phyloP scores from a whole-genome alignment of 2,113 vertebrate species.

The Toxotes chatareus region DNA sequence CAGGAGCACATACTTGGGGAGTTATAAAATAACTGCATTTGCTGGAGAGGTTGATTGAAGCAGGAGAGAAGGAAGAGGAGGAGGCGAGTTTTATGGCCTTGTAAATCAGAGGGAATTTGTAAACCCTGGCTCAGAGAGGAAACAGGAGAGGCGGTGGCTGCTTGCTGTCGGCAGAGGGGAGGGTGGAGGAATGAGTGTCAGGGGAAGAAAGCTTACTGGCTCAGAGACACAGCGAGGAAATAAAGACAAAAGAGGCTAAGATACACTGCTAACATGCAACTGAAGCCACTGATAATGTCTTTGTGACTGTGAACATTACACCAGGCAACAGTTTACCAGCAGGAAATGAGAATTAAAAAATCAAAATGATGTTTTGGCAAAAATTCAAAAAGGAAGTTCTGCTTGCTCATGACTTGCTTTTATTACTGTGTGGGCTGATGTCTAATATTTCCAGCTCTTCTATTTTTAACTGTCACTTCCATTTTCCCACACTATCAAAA shows the following conservation, averaged over 20 bases:
- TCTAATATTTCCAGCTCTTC: too few species aligned
- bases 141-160: constrained; percentile 51
- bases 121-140: constrained; percentile 60
- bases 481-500: too few species aligned
- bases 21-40: constrained; percentile 62
- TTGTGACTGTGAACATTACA: not conserved
- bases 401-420: too few species aligned
- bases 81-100: constrained; percentile 71
- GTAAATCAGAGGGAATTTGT: constrained; percentile 78
- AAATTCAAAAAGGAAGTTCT: too few species aligned
- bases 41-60: constrained; percentile 65
- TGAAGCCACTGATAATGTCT: not conserved
- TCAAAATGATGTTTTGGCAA: too few species aligned
- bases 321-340: not conserved
- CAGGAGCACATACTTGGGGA: constrained; percentile 28
- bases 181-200: constrained; percentile 38
- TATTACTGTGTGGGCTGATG: too few species aligned
- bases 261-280: not conserved
- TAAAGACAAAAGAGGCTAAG: too few species aligned
- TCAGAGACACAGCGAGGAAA: not conserved
- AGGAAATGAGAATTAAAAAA: not conserved
- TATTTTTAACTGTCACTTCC: too few species aligned
- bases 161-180: constrained; percentile 20
- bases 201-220: constrained; percentile 1
- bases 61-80: constrained; percentile 40